These are phyloP conservation scores for Syngnathus floridae DNA, from an alignment of 2,113 vertebrate genomes.

Conservation along the genomic window DNA sequence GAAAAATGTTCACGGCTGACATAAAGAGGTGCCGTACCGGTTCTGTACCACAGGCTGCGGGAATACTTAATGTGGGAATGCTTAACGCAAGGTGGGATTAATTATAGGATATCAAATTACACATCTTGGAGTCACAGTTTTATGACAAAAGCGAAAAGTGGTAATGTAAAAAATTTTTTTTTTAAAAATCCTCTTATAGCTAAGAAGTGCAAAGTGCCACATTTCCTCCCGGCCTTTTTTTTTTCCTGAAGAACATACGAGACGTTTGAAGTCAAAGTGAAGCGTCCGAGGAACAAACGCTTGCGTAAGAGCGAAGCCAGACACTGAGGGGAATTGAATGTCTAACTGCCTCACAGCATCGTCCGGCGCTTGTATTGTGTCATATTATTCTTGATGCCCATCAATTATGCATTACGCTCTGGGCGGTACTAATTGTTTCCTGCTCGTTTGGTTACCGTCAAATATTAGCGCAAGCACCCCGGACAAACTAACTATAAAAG, in stretches of 20 bases:
- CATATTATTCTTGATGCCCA: slow-evolving; percentile 4
- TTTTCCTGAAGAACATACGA: neutral
- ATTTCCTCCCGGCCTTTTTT: neutral
- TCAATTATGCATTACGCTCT: neutral
- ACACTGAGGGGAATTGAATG: neutral
- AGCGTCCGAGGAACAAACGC: neutral
- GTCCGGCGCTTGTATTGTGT: neutral
- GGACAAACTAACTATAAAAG: neutral
- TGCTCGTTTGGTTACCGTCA: neutral
- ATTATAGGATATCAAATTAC: slow-evolving; percentile 9
- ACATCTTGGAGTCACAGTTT: neutral
- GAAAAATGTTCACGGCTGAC: slow-evolving; percentile 52
- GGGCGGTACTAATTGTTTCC: slow-evolving; percentile 3
- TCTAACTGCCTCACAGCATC: neutral
- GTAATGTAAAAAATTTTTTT: neutral
- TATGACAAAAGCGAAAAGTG: neutral
- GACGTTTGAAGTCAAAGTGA: neutral
- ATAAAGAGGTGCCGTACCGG: slow-evolving; percentile 10
- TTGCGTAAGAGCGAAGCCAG: neutral
- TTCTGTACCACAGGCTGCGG: slow-evolving; percentile 17
- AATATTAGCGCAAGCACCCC: neutral
- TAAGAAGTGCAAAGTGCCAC: neutral
- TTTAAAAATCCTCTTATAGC: neutral
- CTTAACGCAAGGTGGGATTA: slow-evolving; percentile 31
- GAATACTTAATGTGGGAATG: slow-evolving; percentile 20